Evolutionary conservation across 2,888 invertebrate genomes (phyloP).

Genomic region (Tetanocera ferruginea): DNA sequence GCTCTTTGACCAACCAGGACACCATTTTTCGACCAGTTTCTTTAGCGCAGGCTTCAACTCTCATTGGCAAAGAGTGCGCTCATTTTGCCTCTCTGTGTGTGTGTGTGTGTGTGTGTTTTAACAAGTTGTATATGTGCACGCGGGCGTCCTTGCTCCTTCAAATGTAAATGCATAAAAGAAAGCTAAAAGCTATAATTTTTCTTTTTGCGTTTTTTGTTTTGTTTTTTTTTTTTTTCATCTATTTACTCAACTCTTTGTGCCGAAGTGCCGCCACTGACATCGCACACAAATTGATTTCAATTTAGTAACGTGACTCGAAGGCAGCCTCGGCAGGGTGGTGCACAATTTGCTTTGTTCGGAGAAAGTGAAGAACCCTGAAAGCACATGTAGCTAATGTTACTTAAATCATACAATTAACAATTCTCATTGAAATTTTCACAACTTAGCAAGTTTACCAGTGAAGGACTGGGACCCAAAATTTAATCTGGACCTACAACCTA

Average conservation of each 20-base stretch:
- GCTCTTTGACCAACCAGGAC: conserved; percentile 11
- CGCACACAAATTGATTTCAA: conserved; percentile 31
- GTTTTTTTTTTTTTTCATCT: background rate
- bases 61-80: background rate
- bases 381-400: too few species aligned
- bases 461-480: too few species aligned
- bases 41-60: conserved; percentile 25
- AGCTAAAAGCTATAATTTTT: conserved; percentile 26
- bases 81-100: background rate
- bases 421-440: too few species aligned
- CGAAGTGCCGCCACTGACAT: conserved; percentile 7
- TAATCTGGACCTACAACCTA: too few species aligned
- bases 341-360: background rate
- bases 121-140: too few species aligned
- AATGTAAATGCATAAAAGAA: conserved; percentile 20
- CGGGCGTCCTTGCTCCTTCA: background rate
- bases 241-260: background rate
- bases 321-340: background rate
- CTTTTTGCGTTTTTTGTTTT: conserved; percentile 13
- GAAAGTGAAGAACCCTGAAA: background rate
- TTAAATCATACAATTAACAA: too few species aligned
- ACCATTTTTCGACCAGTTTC: conserved; percentile 50
- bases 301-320: conserved; percentile 30
- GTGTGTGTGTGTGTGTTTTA: background rate
- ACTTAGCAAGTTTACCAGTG: too few species aligned